Base-by-base conservation (phyloP, 2,113 vertebrate genomes). In the Tychaedon coryphoeus region DNA sequence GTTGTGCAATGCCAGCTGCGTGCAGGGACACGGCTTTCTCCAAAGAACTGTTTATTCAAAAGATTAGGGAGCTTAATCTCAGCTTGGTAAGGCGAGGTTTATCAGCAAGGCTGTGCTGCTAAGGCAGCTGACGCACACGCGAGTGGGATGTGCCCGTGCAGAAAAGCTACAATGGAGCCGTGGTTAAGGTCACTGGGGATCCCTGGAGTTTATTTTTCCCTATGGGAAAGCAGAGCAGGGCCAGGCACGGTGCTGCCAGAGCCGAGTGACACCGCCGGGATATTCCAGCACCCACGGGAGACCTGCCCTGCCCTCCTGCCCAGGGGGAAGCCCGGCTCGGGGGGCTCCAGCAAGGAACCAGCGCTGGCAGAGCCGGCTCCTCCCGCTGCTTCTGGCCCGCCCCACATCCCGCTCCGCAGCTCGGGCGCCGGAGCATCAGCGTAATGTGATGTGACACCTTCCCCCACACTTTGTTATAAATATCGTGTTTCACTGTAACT, bases 401-500 rank as follows among this genome's bases (percentile, higher is more conserved):
- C 23, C 64, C 74, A 5, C 86, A 17, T 24, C 86, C 65, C 56
- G 18, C 84, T 64, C 91, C 28, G 82, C 24, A 36, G 94, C 95
- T 86, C 77, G 83, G 91, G 79, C 34, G 56, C 84, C 8, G 10
- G 42, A 92, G 96, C 91, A 45, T 91, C 87, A 60, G 58, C 12
- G 54, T 97, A 92, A 98, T 96, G 92, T 47, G 92, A 88, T 84
- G 73, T 97, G 98, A 98, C 97, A 96, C 89, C 95, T 95, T 96
- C 81, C 86, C 73, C 97, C 95, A 95, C 90, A 85, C 86, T 94
- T 95, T 96, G 96, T 94, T 97, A 96, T 93, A 96, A 96, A 97
- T 90, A 96, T 67, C 88, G 31, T 48, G 51, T 25, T 31, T 97
- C 97, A 86, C 17, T 33, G 23, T 97, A 98, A 98, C 86, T 4